phyloP scores from a whole-genome alignment of 2,113 vertebrate genomes.

The Mesoclemmys tuberculata region DNA sequence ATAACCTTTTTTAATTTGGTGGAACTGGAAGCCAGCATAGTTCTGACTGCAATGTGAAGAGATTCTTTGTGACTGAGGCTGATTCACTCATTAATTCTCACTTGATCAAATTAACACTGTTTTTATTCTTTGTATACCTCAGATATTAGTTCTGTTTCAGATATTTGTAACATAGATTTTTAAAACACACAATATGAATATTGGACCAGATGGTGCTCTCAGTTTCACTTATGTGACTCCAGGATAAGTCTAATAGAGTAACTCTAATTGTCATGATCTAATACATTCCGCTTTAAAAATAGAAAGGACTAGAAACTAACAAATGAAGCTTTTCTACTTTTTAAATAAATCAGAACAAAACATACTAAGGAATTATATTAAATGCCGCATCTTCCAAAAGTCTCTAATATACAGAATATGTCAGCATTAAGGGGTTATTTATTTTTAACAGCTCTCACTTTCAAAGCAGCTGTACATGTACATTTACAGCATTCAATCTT shows the following conservation, averaged over 20 bases:
- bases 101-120: not conserved
- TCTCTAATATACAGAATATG: not conserved
- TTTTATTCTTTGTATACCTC: not conserved
- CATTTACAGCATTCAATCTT: not conserved
- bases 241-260: not conserved
- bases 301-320: not conserved
- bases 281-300: not conserved
- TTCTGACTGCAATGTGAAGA: not conserved
- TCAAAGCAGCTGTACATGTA: not conserved
- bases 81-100: not conserved
- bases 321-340: not conserved
- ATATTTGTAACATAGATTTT: not conserved
- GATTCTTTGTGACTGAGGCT: not conserved
- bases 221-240: accelerated
- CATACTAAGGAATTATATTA: not conserved
- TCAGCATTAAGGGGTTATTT: not conserved
- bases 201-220: not conserved
- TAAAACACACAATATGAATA: accelerated
- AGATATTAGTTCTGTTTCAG: not conserved
- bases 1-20: not conserved
- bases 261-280: not conserved
- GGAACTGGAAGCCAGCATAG: not conserved
- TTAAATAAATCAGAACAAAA: not conserved
- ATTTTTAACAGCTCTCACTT: not conserved
- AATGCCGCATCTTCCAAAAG: not conserved